A percentile compares a stretch with the other conserved stretches of the same genome.
These are phyloP conservation scores for Sipha maydis DNA, from an alignment of 2,888 invertebrate genomes.

Conservation along the genomic window DNA sequence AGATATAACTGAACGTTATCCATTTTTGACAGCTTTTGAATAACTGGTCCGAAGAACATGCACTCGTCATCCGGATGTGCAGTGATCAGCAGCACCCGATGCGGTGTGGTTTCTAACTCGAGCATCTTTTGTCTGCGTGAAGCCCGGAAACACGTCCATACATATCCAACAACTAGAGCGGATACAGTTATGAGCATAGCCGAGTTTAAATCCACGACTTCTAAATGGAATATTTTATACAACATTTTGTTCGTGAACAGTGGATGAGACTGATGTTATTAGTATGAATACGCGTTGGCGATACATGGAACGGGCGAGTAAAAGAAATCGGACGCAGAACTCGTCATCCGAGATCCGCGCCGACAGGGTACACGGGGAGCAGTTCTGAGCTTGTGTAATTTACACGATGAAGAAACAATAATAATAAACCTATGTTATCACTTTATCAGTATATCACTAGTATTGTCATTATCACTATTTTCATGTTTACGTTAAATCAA, in stretches of 20 bases:
- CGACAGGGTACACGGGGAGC: too few species aligned
- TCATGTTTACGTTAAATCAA: neutral
- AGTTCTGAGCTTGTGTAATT: too few species aligned
- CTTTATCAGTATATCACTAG: neutral
- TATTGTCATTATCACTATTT: neutral
- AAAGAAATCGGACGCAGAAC: neutral
- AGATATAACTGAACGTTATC: conserved; percentile 79
- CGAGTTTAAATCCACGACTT: conserved; percentile 17
- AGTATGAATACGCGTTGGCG: too few species aligned
- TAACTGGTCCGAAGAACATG: conserved; percentile 97
- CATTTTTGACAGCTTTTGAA: conserved; percentile 75
- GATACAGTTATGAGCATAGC: conserved; percentile 42
- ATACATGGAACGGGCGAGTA: neutral
- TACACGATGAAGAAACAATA: neutral
- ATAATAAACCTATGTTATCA: neutral
- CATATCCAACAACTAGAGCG: conserved; percentile 38
- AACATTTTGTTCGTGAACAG: neutral
- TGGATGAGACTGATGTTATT: too few species aligned
- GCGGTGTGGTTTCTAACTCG: conserved; percentile 4
- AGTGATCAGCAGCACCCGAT: conserved; percentile 80
- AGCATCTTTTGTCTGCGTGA: neutral
- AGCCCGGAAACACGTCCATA: conserved; percentile 36
- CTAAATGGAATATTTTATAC: conserved; percentile 18
- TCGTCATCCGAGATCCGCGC: too few species aligned
- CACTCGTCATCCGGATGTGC: conserved; percentile 99